Base-by-base conservation (phyloP, 2,797 vertebrate genomes). In the Oryzias sinensis region DNA sequence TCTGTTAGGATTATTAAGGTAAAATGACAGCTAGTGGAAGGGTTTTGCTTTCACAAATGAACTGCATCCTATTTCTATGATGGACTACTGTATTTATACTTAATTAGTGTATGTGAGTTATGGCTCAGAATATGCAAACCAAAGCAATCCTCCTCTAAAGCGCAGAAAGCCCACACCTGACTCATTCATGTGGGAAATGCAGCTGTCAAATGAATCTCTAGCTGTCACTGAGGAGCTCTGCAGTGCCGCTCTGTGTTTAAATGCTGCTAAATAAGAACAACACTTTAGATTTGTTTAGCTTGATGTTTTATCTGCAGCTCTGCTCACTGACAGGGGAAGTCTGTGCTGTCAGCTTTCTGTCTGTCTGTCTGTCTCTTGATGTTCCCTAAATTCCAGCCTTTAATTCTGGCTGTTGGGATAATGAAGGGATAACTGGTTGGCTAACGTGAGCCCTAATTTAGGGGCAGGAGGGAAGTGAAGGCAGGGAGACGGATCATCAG, bases 1-100 rank as follows among this genome's bases (percentile, higher is more conserved):
- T 56, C 48, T 11, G 16, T 57, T 55, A 11, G 33, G 2, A 37
- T 37, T 22, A 15, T 14, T 16, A 17, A 45, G 70, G 54, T 63
- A 47, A 59, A 45, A 73, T 37, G 9, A 37, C 8, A 11, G 33
- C 9, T 37, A 33, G 11, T 33, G 29, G 29, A 33, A 8, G 29
- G 29, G 29, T 43, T 71, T 4, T 14, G 45, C 8, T 13, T 37
- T 37, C 33, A 37, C 2, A 13, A 13, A 49, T 48, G 42, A 18
- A 48, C 25, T 14, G 18, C 33, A 5, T 50, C 18, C 3, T 15
- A 6, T 53, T 17, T 45, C 22, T 41, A 18, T 43, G 11, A 5
- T n/a, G 11, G 17, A 48, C 25, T 27, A 2, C 27, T 43, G 22
- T 20, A 33, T 54, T 62, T 13, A 51, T 5, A 47, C 52, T 15